Evolutionary conservation across 64 coral and sea anemone species (phyloP).

Genomic region (Pocillopora verrucosa): DNA sequence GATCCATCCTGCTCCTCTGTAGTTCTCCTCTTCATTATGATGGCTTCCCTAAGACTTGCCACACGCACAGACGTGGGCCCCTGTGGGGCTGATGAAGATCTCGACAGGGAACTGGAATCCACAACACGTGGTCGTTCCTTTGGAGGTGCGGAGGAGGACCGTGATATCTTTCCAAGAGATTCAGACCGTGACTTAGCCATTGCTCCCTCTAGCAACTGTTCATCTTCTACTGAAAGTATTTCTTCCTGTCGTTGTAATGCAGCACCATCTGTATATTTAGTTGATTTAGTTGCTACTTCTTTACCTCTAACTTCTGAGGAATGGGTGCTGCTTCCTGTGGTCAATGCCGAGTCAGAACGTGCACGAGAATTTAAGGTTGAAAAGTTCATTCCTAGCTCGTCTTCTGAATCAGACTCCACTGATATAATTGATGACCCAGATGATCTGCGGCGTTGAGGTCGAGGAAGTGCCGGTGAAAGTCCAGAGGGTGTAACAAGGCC

Average conservation of each 20-base stretch:
- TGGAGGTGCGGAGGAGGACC: slow-evolving; percentile 86
- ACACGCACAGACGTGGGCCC: slow-evolving; percentile 24
- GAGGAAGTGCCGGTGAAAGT: not conserved
- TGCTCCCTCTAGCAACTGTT: slow-evolving; percentile 18
- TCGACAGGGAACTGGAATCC: slow-evolving; percentile 52
- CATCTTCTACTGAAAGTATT: slow-evolving; percentile 25
- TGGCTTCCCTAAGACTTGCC: slow-evolving; percentile 10
- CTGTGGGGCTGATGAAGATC: slow-evolving; percentile 90
- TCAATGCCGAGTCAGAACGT: slow-evolving; percentile 2
- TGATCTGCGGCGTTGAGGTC: not conserved
- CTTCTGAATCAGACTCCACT: slow-evolving; percentile 66
- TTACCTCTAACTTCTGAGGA: not conserved
- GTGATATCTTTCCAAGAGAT: slow-evolving; percentile 55
- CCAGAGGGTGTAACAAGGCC: not conserved
- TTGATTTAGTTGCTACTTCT: not conserved
- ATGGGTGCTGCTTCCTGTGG: slow-evolving; percentile 2
- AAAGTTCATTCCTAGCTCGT: slow-evolving; percentile 5
- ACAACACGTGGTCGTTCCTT: slow-evolving; percentile 79
- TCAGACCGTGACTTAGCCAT: slow-evolving; percentile 40
- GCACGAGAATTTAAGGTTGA: not conserved
- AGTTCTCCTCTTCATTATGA: not conserved
- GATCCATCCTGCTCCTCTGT: slow-evolving; percentile 45
- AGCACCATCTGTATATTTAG: slow-evolving; percentile 11
- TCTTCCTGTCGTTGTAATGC: slow-evolving; percentile 16
- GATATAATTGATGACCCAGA: slow-evolving; percentile 60